phyloP scores from a whole-genome alignment of 2,113 vertebrate species.

The Synodontis membranacea region DNA sequence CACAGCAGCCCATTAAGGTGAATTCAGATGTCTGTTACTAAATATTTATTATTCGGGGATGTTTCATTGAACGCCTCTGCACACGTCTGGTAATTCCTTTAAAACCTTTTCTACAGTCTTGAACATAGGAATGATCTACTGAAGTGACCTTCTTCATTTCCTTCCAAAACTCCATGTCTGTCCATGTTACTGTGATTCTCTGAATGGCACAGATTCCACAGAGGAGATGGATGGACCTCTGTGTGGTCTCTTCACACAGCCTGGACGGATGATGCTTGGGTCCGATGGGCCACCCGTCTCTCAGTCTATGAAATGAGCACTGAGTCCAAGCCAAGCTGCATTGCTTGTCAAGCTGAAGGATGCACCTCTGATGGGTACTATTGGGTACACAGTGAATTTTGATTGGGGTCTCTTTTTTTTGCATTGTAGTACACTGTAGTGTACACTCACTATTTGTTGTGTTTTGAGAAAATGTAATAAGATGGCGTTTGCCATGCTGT shows the following conservation, averaged over 20 bases:
- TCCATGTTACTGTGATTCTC: neutral
- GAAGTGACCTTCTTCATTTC: neutral
- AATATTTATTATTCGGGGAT: slow-evolving; percentile 19
- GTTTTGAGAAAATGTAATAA: neutral
- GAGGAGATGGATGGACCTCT: neutral
- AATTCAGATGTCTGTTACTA: slow-evolving; percentile 10
- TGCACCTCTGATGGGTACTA: neutral
- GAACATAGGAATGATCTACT: neutral
- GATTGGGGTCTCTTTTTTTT: neutral
- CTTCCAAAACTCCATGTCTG: neutral
- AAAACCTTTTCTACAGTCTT: neutral
- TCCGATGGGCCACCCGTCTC: neutral
- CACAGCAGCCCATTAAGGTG: slow-evolving; percentile 8
- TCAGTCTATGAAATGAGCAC: slow-evolving; percentile 17
- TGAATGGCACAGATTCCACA: slow-evolving; percentile 21
- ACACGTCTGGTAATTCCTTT: neutral
- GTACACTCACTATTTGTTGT: neutral
- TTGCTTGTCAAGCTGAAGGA: slow-evolving; percentile 9
- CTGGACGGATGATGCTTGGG: neutral
- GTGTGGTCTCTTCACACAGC: slow-evolving; percentile 1
- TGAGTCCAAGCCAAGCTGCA: slow-evolving; percentile 9
- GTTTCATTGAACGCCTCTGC: neutral
- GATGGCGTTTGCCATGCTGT: neutral
- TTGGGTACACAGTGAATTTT: neutral
- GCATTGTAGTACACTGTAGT: neutral